These are phyloP conservation scores for Drosophila tanythrix DNA, from an alignment of 2,888 invertebrate species.

Conservation along the genomic window DNA sequence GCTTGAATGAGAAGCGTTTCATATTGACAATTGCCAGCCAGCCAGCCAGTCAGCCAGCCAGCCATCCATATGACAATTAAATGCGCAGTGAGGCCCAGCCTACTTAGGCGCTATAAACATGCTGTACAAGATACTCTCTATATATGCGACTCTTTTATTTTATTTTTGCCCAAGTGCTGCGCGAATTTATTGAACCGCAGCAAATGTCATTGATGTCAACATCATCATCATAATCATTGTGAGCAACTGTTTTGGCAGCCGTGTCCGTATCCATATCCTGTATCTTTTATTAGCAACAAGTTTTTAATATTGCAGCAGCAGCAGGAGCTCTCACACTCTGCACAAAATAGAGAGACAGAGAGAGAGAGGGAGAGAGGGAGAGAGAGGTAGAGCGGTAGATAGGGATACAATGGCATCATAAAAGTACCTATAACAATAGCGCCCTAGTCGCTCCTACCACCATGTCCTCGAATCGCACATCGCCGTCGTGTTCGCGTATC, in stretches of 20 bases:
- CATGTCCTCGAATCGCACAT: conserved; percentile 37
- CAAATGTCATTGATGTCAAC: conserved; percentile 79
- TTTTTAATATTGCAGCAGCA: conserved; percentile 71
- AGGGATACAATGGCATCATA: conserved; percentile 50
- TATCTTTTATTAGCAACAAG: conserved; percentile 80
- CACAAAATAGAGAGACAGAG: neutral
- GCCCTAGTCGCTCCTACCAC: conserved; percentile 47
- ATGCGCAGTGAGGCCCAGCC: conserved; percentile 70
- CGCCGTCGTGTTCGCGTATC: conserved; percentile 48
- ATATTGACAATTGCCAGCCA: conserved; percentile 62
- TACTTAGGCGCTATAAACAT: conserved; percentile 66
- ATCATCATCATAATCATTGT: conserved; percentile 45
- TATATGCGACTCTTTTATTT: neutral
- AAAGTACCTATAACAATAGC: conserved; percentile 72
- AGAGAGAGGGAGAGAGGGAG: neutral
- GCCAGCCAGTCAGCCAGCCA: conserved; percentile 30
- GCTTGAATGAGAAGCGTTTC: conserved; percentile 52
- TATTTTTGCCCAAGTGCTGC: conserved; percentile 51
- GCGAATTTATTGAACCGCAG: conserved; percentile 81
- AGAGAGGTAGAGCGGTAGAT: neutral
- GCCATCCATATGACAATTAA: conserved; percentile 67
- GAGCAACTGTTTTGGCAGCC: conserved; percentile 41
- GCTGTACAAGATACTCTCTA: conserved; percentile 1
- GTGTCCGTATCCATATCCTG: conserved; percentile 48
- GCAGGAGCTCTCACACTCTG: conserved; percentile 44